These are phyloP conservation scores for Trichonephila clavipes DNA, from an alignment of 1,140 invertebrate species.

Conservation along the genomic window DNA sequence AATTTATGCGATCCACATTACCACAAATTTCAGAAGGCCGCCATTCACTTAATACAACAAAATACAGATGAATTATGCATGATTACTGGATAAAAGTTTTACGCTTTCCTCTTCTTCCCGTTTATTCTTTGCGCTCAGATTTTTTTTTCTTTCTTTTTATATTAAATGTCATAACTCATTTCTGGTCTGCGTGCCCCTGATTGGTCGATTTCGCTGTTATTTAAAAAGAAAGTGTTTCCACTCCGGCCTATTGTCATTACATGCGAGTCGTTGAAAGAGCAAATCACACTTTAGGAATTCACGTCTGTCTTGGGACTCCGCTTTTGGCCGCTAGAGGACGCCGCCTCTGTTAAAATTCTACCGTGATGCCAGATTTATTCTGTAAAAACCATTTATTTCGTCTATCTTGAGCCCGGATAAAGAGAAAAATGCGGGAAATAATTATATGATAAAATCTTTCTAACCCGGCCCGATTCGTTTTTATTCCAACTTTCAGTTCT, in stretches of 20 bases:
- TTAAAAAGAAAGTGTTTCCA: conserved; percentile 71
- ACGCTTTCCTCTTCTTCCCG: conserved; percentile 53
- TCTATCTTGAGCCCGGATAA: conserved; percentile 58
- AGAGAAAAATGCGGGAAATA: conserved; percentile 73
- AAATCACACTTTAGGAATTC: conserved; percentile 74
- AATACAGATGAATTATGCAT: conserved; percentile 73
- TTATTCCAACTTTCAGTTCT: conserved; percentile 64
- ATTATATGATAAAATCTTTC: conserved; percentile 72
- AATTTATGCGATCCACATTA: conserved; percentile 72
- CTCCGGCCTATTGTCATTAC: conserved; percentile 73
- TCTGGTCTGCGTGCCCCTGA: conserved; percentile 40
- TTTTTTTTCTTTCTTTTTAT: conserved; percentile 39
- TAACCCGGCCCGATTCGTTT: conserved; percentile 58
- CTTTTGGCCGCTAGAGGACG: conserved; percentile 46
- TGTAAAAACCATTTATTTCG: conserved; percentile 73
- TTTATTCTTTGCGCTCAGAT: not conserved
- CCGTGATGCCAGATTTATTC: conserved; percentile 66
- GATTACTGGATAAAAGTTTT: conserved; percentile 74
- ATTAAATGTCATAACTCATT: conserved; percentile 74
- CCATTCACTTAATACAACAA: conserved; percentile 74
- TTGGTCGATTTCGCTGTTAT: conserved; percentile 60
- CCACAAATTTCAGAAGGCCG: conserved; percentile 55
- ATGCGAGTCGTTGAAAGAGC: conserved; percentile 68
- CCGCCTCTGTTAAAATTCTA: conserved; percentile 54
- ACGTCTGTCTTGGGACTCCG: conserved; percentile 69